phyloP scores from a whole-genome alignment of 2,888 invertebrate genomes.

The Eumacrocentrus americanus region DNA sequence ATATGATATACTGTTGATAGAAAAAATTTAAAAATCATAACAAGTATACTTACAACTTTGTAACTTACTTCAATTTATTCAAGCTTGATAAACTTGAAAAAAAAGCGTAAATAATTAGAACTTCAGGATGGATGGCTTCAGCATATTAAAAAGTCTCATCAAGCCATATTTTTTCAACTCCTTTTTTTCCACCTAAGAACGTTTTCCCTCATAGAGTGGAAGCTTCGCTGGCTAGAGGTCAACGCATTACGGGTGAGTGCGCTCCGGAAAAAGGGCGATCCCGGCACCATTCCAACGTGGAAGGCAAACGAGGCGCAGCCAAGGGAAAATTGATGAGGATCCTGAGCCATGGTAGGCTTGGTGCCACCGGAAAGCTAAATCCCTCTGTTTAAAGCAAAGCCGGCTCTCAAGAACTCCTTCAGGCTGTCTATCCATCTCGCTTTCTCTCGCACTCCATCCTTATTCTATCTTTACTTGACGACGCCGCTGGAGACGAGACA shows the following conservation, averaged over 20 bases:
- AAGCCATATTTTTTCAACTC: neutral
- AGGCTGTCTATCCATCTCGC: slow-evolving; percentile 9
- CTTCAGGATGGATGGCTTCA: slow-evolving; percentile 7
- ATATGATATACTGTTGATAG: no score
- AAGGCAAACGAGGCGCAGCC: slow-evolving; percentile 27
- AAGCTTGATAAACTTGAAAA: no score
- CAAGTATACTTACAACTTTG: no score
- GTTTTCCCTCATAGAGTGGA: neutral
- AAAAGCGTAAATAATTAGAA: neutral
- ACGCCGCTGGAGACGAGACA: neutral
- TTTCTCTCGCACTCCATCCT: neutral
- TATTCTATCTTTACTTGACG: neutral
- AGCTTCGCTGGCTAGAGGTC: slow-evolving; percentile 17
- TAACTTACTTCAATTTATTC: no score
- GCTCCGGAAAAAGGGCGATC: slow-evolving; percentile 10
- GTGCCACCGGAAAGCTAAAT: slow-evolving; percentile 37
- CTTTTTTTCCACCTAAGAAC: neutral
- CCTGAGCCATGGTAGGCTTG: slow-evolving; percentile 29
- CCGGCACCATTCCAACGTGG: slow-evolving; percentile 4
- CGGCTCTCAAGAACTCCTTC: slow-evolving; percentile 11
- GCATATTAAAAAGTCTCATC: slow-evolving; percentile 18
- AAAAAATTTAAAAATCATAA: no score
- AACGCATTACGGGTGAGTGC: slow-evolving; percentile 27
- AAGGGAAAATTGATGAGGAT: slow-evolving; percentile 47
- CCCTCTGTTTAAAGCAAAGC: slow-evolving; percentile 38